A percentile compares a stretch with the other conserved stretches of the same genome.
These are phyloP conservation scores for Dynastes tityus DNA, from an alignment of 2,888 invertebrate genomes.

Conservation along the genomic window DNA sequence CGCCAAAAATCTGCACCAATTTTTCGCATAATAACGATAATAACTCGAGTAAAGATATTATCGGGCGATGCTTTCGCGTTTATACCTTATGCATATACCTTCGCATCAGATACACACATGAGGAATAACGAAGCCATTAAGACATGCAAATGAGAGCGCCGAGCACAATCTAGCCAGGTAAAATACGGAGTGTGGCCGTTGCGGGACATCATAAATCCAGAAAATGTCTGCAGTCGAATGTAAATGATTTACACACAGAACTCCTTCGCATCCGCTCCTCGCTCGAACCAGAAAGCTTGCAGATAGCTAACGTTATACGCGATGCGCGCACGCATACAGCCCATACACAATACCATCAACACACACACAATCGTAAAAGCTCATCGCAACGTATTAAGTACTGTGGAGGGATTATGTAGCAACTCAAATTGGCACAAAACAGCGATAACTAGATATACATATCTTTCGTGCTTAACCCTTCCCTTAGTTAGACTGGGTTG, in stretches of 20 bases:
- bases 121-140: constrained; percentile 52
- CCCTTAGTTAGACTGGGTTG: too few species aligned
- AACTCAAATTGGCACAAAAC: too few species aligned
- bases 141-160: constrained; percentile 56
- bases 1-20: neutral
- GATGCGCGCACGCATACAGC: constrained; percentile 28
- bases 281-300: constrained; percentile 43
- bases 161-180: constrained; percentile 54
- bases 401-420: too few species aligned
- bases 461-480: too few species aligned
- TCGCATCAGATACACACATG: constrained; percentile 10
- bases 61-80: constrained; percentile 12
- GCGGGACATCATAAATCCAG: constrained; percentile 63
- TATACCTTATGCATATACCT: neutral
- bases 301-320: constrained; percentile 24
- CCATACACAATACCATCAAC: neutral
- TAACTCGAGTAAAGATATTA: constrained; percentile 2
- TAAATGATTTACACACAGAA: constrained; percentile 64
- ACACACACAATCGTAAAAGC: constrained; percentile 2
- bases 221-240: constrained; percentile 64
- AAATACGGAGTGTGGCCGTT: constrained; percentile 53
- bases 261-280: constrained; percentile 61
- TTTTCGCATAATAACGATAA: constrained; percentile 26
- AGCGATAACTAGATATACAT: too few species aligned
- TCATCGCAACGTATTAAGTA: neutral